phyloP scores from a whole-genome alignment of 2,113 vertebrate genomes.

The Ascaphus truei region DNA sequence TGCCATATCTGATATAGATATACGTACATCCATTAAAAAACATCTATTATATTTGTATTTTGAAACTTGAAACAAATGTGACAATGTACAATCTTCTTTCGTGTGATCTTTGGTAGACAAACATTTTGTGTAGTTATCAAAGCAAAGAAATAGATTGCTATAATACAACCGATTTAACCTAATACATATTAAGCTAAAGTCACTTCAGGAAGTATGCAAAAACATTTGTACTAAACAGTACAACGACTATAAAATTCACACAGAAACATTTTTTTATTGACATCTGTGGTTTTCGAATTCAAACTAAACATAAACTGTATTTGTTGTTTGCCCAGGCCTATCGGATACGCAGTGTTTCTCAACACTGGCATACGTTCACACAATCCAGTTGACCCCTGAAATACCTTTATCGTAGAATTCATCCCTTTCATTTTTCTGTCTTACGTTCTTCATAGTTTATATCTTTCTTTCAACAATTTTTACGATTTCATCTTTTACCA shows the following conservation, averaged over 20 bases:
- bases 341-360: constrained; percentile 46
- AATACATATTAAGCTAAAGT: background rate
- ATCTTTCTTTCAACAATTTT: no score
- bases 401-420: constrained; percentile 46
- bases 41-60: no score
- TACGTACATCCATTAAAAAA: no score
- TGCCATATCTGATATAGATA: no score
- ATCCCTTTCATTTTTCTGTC: background rate
- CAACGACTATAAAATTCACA: background rate
- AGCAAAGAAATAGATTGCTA: no score
- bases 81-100: no score
- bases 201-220: background rate
- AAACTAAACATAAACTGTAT: constrained; percentile 38
- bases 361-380: constrained; percentile 50
- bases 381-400: constrained; percentile 50
- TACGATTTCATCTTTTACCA: no score
- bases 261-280: background rate
- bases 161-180: background rate
- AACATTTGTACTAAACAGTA: background rate
- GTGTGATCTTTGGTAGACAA: no score
- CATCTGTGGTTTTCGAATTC: background rate
- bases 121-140: no score
- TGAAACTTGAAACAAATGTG: no score
- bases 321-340: constrained; percentile 52
- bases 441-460: background rate